A percentile compares a stretch with the other conserved stretches of the same genome.
phyloP scores from a whole-genome alignment of 2,888 invertebrate species.

The Caenorhabditis virilis region DNA sequence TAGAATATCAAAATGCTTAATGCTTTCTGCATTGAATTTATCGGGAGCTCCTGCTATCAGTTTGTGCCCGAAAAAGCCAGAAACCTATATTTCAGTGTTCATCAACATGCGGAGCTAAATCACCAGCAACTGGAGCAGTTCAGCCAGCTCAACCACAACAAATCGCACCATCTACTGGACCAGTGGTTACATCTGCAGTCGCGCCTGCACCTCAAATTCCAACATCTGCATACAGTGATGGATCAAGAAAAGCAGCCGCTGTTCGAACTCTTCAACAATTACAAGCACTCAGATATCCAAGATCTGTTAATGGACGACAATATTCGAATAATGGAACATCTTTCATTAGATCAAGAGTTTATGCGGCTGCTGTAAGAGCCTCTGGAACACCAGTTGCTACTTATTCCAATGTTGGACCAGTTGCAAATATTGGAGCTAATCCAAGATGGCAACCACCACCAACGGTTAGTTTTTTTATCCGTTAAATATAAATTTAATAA shows the following conservation, averaged over 20 bases:
- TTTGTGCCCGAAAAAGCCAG: no score
- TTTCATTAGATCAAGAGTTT: slow-evolving; percentile 13
- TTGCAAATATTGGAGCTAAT: slow-evolving; percentile 16
- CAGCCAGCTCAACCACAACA: background rate
- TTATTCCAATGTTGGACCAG: no score
- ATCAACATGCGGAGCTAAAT: slow-evolving; percentile 24
- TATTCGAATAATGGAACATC: background rate
- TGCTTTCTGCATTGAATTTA: no score
- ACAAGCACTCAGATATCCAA: slow-evolving; percentile 27
- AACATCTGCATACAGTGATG: slow-evolving; percentile 27
- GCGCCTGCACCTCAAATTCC: slow-evolving; percentile 47
- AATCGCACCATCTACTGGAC: slow-evolving; percentile 4
- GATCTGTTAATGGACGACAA: background rate
- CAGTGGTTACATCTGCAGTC: slow-evolving; percentile 5
- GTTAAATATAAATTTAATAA: no score
- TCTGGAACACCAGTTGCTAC: slow-evolving; percentile 10
- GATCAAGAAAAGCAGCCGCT: slow-evolving; percentile 26
- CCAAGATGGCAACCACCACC: slow-evolving; percentile 43
- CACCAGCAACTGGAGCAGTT: slow-evolving; percentile 9
- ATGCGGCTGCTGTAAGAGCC: slow-evolving; percentile 24
- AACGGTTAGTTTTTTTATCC: no score
- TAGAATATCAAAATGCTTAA: no score
- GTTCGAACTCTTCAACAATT: slow-evolving; percentile 30
- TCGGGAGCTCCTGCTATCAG: no score
- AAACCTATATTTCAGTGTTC: slow-evolving; percentile 37